Base-by-base conservation (phyloP, 2,113 vertebrate genomes). In the Pomatorhinus ruficollis region DNA sequence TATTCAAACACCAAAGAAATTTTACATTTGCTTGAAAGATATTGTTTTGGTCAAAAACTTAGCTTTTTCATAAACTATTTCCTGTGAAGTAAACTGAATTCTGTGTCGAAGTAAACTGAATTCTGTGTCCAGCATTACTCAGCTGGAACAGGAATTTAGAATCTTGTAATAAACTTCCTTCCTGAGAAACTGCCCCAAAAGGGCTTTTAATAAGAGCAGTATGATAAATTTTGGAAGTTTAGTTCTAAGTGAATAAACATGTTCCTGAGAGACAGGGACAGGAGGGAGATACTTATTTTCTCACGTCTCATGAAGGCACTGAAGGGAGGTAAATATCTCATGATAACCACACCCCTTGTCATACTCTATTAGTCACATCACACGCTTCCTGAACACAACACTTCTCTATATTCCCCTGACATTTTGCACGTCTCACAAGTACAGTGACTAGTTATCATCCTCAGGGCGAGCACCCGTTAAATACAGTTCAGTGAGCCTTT, bases 301-400 rank as follows among this genome's bases (percentile, higher is more conserved):
- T 96, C 74, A 78, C 12, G 20, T 97, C 93, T 91, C 93, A 96
- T 35, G 84, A 94, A 89, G 87, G 52, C 95, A 93, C 77, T 40
- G 78, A 86, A 93, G 87, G 92, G 95, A 97, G 97, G 96, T 95
- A 94, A 97, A 87, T 96, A 92, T 96, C 89, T 97, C 95, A 87
- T 93, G 96, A 87, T 96, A 95, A 91, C 97, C 98, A 97, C 98
- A 98, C 98, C 98, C 97, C 94, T 94, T 96, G 97, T 97, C 85
- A 94, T 91, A 96, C 83, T 87, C 91, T 97, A 89, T 98, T 98
- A 98, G 97, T 98, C 98, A 98, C 94, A 95, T 96, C 97, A 94
- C 87, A 97, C 5, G 63, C 96, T 97, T 97, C 95, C 93, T 96
- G 91, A 95, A 20, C 93, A 98, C 81, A 96, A 64, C 80, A 93